Conservation (phyloP, 1,140 invertebrate species). For the Pseudobourletiella spinata region DNA sequence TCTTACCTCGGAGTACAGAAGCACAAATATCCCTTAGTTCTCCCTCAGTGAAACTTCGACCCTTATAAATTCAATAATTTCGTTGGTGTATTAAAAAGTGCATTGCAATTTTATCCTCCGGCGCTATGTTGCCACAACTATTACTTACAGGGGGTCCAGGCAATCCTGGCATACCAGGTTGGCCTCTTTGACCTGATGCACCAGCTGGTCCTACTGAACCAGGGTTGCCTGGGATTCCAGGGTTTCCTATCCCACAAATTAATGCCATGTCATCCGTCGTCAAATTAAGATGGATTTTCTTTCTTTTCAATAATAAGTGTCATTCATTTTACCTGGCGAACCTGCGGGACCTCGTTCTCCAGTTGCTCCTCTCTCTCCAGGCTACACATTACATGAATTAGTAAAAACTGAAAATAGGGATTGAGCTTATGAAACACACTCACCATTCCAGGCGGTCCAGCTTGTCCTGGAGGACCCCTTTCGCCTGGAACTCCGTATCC, state of each 20-base stretch:
- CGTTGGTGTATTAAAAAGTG: no score
- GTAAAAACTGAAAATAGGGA: not conserved
- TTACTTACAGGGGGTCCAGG: constrained; percentile 43
- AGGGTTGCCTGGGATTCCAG: constrained; percentile 33
- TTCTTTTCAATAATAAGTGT: no score
- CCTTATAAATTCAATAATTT: constrained; percentile 38
- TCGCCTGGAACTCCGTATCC: constrained; percentile 42
- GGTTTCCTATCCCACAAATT: constrained; percentile 37
- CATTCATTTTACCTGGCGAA: constrained; percentile 36
- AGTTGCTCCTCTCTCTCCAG: constrained; percentile 46
- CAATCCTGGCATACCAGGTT: constrained; percentile 47
- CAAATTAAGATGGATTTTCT: no score
- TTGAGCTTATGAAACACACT: not conserved
- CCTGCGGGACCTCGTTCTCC: constrained; percentile 45
- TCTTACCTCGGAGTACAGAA: constrained; percentile 48
- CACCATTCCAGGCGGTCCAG: constrained; percentile 35
- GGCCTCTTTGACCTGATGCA: constrained; percentile 42
- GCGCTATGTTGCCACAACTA: no score
- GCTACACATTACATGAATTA: constrained; percentile 39
- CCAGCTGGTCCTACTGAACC: constrained; percentile 42
- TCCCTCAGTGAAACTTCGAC: constrained; percentile 44
- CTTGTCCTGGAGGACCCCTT: constrained; percentile 40
- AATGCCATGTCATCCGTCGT: no score
- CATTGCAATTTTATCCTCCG: no score
- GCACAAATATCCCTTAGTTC: constrained; percentile 50